Percentiles rank a stretch among this genome's conserved stretches.
Evolutionary conservation across 2,888 invertebrate species (phyloP).

Genomic region (Sabatieria punctata): DNA sequence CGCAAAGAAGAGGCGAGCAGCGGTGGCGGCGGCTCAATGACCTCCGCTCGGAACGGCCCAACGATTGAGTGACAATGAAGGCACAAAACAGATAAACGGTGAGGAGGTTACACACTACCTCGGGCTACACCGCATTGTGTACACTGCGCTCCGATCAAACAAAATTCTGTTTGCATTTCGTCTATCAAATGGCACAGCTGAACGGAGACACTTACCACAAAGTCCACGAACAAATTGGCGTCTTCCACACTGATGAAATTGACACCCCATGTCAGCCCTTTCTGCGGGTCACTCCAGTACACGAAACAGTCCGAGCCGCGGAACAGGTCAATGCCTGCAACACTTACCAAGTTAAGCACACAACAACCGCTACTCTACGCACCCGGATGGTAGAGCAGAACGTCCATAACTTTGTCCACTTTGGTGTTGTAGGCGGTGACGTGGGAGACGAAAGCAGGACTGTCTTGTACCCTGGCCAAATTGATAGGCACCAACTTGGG

Average conservation of each 20-base stretch:
- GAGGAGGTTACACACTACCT: no score
- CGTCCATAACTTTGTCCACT: slow-evolving; percentile 93
- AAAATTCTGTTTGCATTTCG: no score
- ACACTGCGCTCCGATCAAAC: no score
- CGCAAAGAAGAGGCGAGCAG: no score
- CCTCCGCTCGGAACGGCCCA: no score
- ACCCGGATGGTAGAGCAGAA: slow-evolving; percentile 91
- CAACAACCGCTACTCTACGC: no score
- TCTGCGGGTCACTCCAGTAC: slow-evolving; percentile 79
- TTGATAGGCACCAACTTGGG: slow-evolving; percentile 95
- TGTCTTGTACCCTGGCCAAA: slow-evolving; percentile 90
- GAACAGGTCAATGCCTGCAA: slow-evolving; percentile 76
- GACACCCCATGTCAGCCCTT: slow-evolving; percentile 78
- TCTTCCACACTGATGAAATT: slow-evolving; percentile 94
- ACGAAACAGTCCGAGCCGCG: slow-evolving; percentile 97
- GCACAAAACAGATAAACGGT: no score
- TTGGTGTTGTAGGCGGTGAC: slow-evolving; percentile 97
- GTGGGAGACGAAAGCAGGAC: slow-evolving; percentile 89
- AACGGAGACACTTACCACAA: slow-evolving; percentile 24
- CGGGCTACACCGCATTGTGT: no score
- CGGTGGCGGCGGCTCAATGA: no score
- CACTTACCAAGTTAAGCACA: no score
- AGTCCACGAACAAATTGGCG: slow-evolving; percentile 62
- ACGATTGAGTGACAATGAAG: no score
- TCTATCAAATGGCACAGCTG: no score